A percentile compares a stretch with the other conserved stretches of the same genome.
phyloP scores from a whole-genome alignment of 2,888 invertebrate species.

The Campopleginae sp. region DNA sequence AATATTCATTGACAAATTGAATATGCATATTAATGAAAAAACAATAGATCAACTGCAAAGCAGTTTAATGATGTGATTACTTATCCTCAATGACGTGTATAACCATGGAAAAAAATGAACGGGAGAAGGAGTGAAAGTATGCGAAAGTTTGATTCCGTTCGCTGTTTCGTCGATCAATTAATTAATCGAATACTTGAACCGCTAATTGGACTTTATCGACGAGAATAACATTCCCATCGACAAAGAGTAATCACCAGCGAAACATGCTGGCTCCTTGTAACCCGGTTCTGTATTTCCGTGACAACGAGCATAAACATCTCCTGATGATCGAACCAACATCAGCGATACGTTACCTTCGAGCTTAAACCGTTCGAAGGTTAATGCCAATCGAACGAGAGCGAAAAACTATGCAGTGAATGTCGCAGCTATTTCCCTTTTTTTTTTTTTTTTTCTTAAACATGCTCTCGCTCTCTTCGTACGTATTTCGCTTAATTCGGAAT shows the following conservation, averaged over 20 bases:
- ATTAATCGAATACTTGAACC: conserved; percentile 29
- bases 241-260: conserved; percentile 37
- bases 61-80: conserved; percentile 3
- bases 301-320: conserved; percentile 35
- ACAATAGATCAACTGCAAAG: conserved; percentile 6
- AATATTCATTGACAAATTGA: background rate
- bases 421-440: conserved; percentile 10
- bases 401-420: conserved; percentile 52
- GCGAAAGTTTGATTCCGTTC: conserved; percentile 23
- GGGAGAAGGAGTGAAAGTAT: conserved; percentile 1
- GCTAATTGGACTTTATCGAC: conserved; percentile 50
- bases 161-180: conserved; percentile 31
- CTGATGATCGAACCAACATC: conserved; percentile 28
- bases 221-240: conserved; percentile 38
- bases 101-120: background rate
- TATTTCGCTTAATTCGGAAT: conserved; percentile 13
- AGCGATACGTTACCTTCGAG: conserved; percentile 39
- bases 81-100: conserved; percentile 16
- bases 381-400: conserved; percentile 65
- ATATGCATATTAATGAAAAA: background rate
- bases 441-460: conserved; percentile 18
- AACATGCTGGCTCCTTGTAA: conserved; percentile 32
- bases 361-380: conserved; percentile 63
- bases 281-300: conserved; percentile 62
- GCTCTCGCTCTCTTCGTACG: conserved; percentile 1